Evolutionary conservation across 2,797 vertebrate genomes (phyloP).

Genomic region (Sebastes glaucus): DNA sequence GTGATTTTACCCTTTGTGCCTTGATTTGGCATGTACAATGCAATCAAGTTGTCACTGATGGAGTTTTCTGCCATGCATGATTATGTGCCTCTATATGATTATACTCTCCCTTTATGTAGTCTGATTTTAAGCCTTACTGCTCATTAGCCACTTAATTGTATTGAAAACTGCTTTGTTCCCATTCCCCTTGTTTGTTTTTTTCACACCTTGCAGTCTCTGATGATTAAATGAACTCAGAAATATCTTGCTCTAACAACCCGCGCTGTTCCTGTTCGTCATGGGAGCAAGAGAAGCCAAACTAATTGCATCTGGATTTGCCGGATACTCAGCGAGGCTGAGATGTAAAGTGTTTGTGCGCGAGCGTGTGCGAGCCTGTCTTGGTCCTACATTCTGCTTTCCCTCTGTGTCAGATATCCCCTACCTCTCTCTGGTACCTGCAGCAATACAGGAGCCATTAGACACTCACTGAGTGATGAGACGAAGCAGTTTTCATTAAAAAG

Average conservation of each 20-base stretch:
- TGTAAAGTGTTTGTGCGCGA: conserved; percentile 7
- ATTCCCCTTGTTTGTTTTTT: neutral
- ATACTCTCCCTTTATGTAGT: conserved; percentile 12
- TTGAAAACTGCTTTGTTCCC: conserved; percentile 43
- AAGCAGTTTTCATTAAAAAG: conserved; percentile 79
- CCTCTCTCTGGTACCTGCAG: conserved; percentile 67
- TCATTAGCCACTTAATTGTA: conserved; percentile 49
- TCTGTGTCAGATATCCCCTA: conserved; percentile 50
- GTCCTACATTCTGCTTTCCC: conserved; percentile 34
- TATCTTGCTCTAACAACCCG: conserved; percentile 57
- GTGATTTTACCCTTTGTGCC: conserved; percentile 33
- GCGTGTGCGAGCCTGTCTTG: neutral
- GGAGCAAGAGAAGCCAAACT: conserved; percentile 48
- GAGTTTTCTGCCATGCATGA: conserved; percentile 15
- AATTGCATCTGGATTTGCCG: conserved; percentile 61
- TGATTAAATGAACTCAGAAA: conserved; percentile 67
- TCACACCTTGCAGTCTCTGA: conserved; percentile 54
- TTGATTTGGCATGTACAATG: conserved; percentile 39
- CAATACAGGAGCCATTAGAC: conserved; percentile 66
- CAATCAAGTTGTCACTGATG: conserved; percentile 41
- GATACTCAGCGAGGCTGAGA: conserved; percentile 36
- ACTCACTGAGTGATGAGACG: conserved; percentile 68
- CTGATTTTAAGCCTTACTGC: conserved; percentile 36
- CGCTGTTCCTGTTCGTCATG: conserved; percentile 47
- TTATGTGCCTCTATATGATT: conserved; percentile 46